Conservation (phyloP, 37 sponge, comb jelly and placozoan species). For the Amphimedon queenslandica region DNA sequence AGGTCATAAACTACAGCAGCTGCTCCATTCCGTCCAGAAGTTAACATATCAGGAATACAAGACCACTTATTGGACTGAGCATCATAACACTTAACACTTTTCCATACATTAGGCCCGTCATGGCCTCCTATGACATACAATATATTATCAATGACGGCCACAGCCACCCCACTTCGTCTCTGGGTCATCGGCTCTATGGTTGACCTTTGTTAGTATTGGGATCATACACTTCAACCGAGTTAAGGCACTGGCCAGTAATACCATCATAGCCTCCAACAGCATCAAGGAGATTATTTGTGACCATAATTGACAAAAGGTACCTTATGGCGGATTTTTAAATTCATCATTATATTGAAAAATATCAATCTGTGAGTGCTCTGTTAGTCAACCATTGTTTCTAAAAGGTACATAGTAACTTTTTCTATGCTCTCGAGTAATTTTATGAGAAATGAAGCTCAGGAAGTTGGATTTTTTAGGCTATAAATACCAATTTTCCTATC, state of each 20-base stretch:
- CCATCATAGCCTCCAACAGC: constrained; percentile 95
- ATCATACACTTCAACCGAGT: constrained; percentile 85
- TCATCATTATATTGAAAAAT: no score
- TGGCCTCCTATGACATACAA: constrained; percentile 92
- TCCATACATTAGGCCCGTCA: constrained; percentile 86
- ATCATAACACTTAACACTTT: constrained; percentile 78
- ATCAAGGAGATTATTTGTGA: no score
- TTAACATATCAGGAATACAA: constrained; percentile 70
- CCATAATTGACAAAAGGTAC: no score
- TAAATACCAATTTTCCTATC: no score
- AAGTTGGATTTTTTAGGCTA: no score
- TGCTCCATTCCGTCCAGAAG: constrained; percentile 82
- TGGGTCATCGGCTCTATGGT: constrained; percentile 74
- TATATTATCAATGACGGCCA: constrained; percentile 74
- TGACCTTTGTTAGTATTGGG: constrained; percentile 61
- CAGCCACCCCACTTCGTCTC: constrained; percentile 81
- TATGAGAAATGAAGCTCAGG: no score
- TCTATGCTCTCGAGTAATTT: no score
- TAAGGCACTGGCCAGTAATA: constrained; percentile 72
- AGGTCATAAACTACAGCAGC: constrained; percentile 81
- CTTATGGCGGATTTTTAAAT: no score
- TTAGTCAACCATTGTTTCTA: no score
- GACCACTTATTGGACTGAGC: constrained; percentile 48
- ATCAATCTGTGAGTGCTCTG: no score
- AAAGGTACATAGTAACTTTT: no score